Evolutionary conservation across 1,140 invertebrate genomes (phyloP).

Genomic region (Tetragnatha versicolor): DNA sequence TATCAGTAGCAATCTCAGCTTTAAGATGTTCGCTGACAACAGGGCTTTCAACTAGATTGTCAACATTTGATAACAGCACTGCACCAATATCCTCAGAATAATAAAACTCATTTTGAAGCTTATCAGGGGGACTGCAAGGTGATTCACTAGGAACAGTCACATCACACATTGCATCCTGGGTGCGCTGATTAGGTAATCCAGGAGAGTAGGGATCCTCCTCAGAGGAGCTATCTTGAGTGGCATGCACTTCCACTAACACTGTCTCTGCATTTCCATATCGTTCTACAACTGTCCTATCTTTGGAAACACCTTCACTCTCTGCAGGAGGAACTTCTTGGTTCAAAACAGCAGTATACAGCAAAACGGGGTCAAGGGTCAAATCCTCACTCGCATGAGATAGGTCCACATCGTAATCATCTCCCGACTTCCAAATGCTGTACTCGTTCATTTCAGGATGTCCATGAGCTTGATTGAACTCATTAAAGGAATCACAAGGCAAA

Average conservation of each 20-base stretch:
- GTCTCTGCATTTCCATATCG: slow-evolving; percentile 58
- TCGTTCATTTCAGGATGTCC: neutral
- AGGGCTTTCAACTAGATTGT: too few species aligned
- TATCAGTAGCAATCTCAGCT: too few species aligned
- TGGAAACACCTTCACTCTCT: slow-evolving; percentile 18
- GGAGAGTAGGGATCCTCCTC: slow-evolving; percentile 29
- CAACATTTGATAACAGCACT: too few species aligned
- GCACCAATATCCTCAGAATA: neutral
- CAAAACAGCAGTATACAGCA: slow-evolving; percentile 23
- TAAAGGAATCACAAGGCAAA: neutral
- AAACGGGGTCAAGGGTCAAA: slow-evolving; percentile 34
- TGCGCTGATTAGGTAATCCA: too few species aligned
- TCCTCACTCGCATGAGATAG: slow-evolving; percentile 13
- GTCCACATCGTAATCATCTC: neutral
- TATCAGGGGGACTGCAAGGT: neutral
- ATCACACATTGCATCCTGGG: too few species aligned
- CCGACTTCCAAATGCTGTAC: neutral
- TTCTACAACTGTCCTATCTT: slow-evolving; percentile 54
- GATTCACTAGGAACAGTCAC: too few species aligned
- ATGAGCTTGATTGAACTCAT: neutral
- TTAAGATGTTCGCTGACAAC: too few species aligned
- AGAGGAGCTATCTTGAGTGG: slow-evolving; percentile 55
- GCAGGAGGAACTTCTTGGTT: slow-evolving; percentile 22
- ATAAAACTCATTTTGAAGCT: neutral
- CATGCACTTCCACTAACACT: slow-evolving; percentile 57